Conservation (phyloP, 2,797 vertebrate genomes). For the Chiloscyllium punctatum region DNA sequence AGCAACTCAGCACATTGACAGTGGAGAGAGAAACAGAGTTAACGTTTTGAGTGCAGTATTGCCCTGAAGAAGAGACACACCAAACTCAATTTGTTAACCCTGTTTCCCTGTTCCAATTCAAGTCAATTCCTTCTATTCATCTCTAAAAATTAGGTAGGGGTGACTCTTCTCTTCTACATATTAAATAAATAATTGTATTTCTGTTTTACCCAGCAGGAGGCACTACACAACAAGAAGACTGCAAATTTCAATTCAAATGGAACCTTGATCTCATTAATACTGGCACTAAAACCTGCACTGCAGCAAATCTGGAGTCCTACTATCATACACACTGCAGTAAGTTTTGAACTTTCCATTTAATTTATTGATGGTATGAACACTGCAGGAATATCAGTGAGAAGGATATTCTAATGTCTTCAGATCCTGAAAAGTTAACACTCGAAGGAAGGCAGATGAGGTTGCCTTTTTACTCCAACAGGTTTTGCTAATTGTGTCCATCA, state of each 20-base stretch:
- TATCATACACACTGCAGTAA: background rate
- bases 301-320: background rate
- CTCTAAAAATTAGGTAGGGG: background rate
- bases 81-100: too few species aligned
- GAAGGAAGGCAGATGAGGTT: background rate
- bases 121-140: too few species aligned
- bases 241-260: background rate
- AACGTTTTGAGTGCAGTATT: too few species aligned
- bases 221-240: background rate
- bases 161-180: background rate
- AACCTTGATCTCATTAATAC: background rate
- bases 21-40: too few species aligned
- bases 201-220: background rate
- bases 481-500: constrained; percentile 3
- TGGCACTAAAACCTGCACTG: background rate
- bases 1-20: too few species aligned
- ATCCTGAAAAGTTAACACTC: background rate
- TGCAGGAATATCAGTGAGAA: background rate
- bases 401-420: background rate
- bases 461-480: background rate
- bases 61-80: too few species aligned
- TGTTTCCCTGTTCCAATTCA: too few species aligned
- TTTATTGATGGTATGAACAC: constrained; percentile 2
- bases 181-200: background rate
- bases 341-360: background rate